Evolutionary conservation across 2,113 vertebrate genomes (phyloP), one percentile per base, ranked within the genome.

Genomic region (Sorex fumeus): DNA sequence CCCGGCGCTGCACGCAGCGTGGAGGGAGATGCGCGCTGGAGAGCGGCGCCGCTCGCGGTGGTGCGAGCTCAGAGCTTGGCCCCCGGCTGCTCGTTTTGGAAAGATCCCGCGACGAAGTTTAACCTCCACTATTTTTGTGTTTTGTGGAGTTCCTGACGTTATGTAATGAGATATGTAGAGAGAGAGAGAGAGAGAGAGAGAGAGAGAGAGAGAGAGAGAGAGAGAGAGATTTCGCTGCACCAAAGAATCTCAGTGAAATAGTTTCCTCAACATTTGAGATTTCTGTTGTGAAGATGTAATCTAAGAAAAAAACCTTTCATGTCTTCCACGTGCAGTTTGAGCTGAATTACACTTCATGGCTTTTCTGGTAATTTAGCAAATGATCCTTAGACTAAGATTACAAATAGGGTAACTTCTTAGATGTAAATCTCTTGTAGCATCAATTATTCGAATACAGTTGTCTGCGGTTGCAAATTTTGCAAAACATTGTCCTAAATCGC

Each of bases 231-330:
- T 84, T 96, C 10, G 12, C 50, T 75, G 23, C 79, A 76, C 75
- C 89, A 60, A 94, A 89, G 69, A 75, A 85, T 85, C 64, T 93
- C 89, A 34, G 10, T 45, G 92, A 93, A 94, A 91, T 88, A 21
- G 64, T 88, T 94, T 93, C 76, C 67, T 94, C 70, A 72, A 1
- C 79, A 90, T 80, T 93, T 94, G 60, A 40, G 34, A 16, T 80
- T 94, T 95, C 60, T 88, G 50, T 78, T 79, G 69, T 66, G 83
- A 93, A 85, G 84, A 71, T 92, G 87, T 82, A 85, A 94, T 91
- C 82, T 72, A 85, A 90, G 87, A 71, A 90, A 78, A 84, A 83
- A 40, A 40, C 3, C 40, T 40, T 40, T 40, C 40, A 40, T 40
- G 77, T n/a, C 81, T 93, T 87, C n/a, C 78, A 89, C 74, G 79